A percentile compares a stretch with the other conserved stretches of the same genome.
These are phyloP conservation scores for Coleophora deauratella DNA, from an alignment of 2,888 invertebrate genomes.

Conservation along the genomic window DNA sequence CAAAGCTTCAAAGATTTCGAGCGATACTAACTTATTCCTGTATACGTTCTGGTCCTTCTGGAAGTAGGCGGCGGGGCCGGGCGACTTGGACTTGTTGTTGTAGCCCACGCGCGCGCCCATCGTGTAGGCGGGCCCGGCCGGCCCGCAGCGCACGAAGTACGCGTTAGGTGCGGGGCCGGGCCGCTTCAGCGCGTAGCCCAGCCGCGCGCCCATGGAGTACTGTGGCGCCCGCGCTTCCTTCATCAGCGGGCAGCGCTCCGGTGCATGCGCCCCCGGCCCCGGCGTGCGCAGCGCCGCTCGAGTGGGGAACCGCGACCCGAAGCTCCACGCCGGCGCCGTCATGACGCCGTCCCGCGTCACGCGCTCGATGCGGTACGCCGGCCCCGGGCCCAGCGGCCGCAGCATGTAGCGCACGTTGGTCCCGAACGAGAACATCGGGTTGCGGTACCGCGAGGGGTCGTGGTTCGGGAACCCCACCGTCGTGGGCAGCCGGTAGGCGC, in stretches of 20 bases:
- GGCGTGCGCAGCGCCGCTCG: constrained; percentile 53
- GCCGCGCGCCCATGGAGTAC: constrained; percentile 71
- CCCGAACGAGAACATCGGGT: constrained; percentile 79
- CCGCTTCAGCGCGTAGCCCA: constrained; percentile 52
- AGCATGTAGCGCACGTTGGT: constrained; percentile 46
- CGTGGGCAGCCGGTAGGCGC: constrained; percentile 76
- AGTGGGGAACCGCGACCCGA: constrained; percentile 45
- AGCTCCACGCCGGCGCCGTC: constrained; percentile 70
- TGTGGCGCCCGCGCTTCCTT: constrained; percentile 70
- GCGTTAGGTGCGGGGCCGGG: constrained; percentile 77
- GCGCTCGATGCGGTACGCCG: constrained; percentile 59
- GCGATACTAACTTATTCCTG: constrained; percentile 38
- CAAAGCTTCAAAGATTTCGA: too few relatives aligned
- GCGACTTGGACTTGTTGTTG: constrained; percentile 41
- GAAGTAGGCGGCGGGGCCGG: constrained; percentile 72
- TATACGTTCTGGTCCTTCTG: constrained; percentile 53
- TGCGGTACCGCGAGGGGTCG: constrained; percentile 75
- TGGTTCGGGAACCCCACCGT: constrained; percentile 76
- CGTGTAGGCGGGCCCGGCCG: constrained; percentile 62
- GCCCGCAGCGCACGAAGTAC: constrained; percentile 54
- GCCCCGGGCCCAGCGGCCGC: constrained; percentile 60
- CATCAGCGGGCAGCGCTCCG: constrained; percentile 72
- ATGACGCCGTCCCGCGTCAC: constrained; percentile 51
- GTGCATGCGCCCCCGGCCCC: constrained; percentile 78
- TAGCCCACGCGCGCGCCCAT: constrained; percentile 55